Conservation (phyloP, 2,797 vertebrate species). For the Decapterus maruadsi region DNA sequence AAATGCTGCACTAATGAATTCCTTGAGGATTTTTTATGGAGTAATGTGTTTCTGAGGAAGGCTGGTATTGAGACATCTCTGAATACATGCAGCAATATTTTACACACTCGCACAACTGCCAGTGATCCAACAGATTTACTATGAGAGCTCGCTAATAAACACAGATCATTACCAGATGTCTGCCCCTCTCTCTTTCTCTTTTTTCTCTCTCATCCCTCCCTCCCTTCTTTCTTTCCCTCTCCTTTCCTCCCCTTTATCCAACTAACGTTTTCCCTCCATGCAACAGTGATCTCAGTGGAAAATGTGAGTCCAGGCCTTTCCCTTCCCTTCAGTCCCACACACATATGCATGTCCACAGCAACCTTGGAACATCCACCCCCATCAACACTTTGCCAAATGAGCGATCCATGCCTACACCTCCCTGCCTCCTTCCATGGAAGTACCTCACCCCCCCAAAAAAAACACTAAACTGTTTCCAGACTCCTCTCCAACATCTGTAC, state of each 20-base stretch:
- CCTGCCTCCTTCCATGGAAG: not conserved
- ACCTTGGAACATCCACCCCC: slow-evolving; percentile 61
- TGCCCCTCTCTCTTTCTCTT: not conserved
- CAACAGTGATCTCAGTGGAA: slow-evolving; percentile 82
- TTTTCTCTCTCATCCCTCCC: slow-evolving; percentile 5
- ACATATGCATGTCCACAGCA: slow-evolving; percentile 43
- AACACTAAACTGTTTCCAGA: slow-evolving; percentile 46
- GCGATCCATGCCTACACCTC: slow-evolving; percentile 27
- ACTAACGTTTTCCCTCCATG: slow-evolving; percentile 28
- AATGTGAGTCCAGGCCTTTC: slow-evolving; percentile 72
- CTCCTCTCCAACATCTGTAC: slow-evolving; percentile 36
- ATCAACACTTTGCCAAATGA: slow-evolving; percentile 62
- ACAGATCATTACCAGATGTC: slow-evolving; percentile 80
- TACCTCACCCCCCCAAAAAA: no score
- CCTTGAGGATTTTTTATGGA: slow-evolving; percentile 8
- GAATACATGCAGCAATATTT: slow-evolving; percentile 39
- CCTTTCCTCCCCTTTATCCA: slow-evolving; percentile 7
- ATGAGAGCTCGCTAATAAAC: slow-evolving; percentile 74
- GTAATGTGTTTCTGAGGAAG: slow-evolving; percentile 29
- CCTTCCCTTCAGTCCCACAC: slow-evolving; percentile 16
- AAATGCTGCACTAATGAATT: slow-evolving; percentile 18
- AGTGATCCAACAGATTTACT: slow-evolving; percentile 70
- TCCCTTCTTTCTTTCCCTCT: slow-evolving; percentile 7
- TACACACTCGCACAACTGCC: slow-evolving; percentile 47
- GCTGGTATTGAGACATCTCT: slow-evolving; percentile 42